Percentiles rank a stretch among this genome's conserved stretches.
phyloP scores from a whole-genome alignment of 2,113 vertebrate species.

The Polypterus senegalus region DNA sequence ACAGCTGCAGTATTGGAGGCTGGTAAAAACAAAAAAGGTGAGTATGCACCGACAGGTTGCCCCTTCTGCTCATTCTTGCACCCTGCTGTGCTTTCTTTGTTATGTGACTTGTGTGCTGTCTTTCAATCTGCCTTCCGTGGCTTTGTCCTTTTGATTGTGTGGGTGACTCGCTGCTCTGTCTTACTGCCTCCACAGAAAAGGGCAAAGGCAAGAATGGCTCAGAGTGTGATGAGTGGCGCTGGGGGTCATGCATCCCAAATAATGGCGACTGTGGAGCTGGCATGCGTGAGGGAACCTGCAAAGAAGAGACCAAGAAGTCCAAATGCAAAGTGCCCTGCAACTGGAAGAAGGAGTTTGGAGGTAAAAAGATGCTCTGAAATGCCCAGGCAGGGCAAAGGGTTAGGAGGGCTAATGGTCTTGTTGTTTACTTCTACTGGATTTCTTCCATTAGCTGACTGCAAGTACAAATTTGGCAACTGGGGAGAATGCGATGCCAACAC shows the following conservation, averaged over 20 bases:
- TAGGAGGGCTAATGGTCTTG: background rate
- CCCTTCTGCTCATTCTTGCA: background rate
- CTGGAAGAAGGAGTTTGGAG: constrained; percentile 94
- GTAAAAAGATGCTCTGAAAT: constrained; percentile 36
- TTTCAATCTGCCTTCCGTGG: rapidly evolving
- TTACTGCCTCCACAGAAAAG: constrained; percentile 41
- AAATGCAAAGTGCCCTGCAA: constrained; percentile 88
- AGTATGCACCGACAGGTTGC: constrained; percentile 4
- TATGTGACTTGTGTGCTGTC: background rate
- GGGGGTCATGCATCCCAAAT: constrained; percentile 69
- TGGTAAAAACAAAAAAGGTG: constrained; percentile 61
- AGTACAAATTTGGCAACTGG: constrained; percentile 89
- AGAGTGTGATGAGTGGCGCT: constrained; percentile 66
- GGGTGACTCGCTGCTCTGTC: too few species aligned
- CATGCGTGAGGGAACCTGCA: constrained; percentile 68
- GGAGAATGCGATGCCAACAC: constrained; percentile 62
- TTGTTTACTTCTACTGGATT: too few species aligned
- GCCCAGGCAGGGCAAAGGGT: too few species aligned
- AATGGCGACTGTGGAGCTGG: constrained; percentile 74
- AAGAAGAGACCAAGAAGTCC: constrained; percentile 59
- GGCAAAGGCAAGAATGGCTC: constrained; percentile 43
- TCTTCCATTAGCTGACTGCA: constrained; percentile 69
- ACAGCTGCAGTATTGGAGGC: constrained; percentile 51
- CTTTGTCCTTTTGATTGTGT: background rate
- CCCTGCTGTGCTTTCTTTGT: background rate